These are phyloP conservation scores for Nettapus auritus DNA, from an alignment of 2,113 vertebrate genomes.

Conservation along the genomic window DNA sequence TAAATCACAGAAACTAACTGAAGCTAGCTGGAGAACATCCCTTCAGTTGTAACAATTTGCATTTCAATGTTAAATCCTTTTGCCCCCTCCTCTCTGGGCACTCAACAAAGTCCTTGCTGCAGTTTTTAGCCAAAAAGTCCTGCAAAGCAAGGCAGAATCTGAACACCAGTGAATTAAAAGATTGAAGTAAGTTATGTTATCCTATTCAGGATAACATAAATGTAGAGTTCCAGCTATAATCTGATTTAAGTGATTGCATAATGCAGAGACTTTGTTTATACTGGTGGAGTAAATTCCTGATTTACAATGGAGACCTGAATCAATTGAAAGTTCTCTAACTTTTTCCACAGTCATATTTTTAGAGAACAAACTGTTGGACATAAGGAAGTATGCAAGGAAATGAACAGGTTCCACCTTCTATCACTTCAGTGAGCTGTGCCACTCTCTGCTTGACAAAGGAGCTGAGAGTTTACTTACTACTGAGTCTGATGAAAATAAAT, in stretches of 20 bases:
- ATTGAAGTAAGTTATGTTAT: background rate
- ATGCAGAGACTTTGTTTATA: background rate
- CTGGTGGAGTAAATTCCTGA: constrained; percentile 15
- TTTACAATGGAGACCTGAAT: constrained; percentile 28
- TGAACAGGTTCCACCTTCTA: constrained; percentile 3
- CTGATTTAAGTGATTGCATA: background rate
- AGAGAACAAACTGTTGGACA: background rate
- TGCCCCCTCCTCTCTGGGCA: background rate
- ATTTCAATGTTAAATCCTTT: background rate
- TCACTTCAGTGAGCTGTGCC: background rate
- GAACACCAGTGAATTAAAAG: background rate
- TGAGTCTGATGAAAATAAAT: background rate
- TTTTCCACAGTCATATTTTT: constrained; percentile 34
- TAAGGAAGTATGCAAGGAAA: background rate
- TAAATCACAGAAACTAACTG: background rate
- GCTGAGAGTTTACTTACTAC: background rate
- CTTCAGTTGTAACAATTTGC: background rate
- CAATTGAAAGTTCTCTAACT: constrained; percentile 12
- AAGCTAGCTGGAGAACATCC: background rate
- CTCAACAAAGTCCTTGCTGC: background rate
- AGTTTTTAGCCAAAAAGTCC: background rate
- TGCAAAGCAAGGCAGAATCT: background rate
- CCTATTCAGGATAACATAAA: background rate
- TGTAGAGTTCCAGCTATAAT: background rate
- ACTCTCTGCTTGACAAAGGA: background rate